Base-by-base conservation (phyloP, 2,888 invertebrate species). In the Nowickia ferox region DNA sequence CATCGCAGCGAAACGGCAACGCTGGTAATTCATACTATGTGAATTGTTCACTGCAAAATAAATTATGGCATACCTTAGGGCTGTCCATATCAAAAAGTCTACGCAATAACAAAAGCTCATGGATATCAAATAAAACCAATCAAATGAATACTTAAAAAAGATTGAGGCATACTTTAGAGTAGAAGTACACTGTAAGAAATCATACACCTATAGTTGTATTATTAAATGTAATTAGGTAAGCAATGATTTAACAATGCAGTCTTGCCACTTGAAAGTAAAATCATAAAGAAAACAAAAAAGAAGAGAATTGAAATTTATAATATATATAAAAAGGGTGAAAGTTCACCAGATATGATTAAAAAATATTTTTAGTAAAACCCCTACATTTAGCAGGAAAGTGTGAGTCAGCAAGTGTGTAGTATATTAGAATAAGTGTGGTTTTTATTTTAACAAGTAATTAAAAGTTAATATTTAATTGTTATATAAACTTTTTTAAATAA, bases 161-260 rank as follows among this genome's bases (percentile, higher is more conserved):
- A 30, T 30, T 6, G 19, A 51, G 8, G 30, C 38, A 46, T 75
- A 68, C 17, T 38, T 81, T 81, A 17, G 2, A 61, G 74, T 5
- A 9, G n/a, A 61, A 19, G 55, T 59, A 22, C 1, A 59, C 30
- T 13, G 10, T 15, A 6, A 48, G 6, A 48, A 48, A 48, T 11
- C n/a, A 17, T 42, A 19, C 17, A 17, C 38, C 1, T n/a, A 6
- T 30, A 30, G 30, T 30, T 5, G 6, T 30, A 5, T 30, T 30
- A 30, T 59, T 59, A 6, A 61, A 61, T 61, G 42, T 61, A 11
- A 17, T 61, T 61, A 61, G 11, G 9, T 40, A 5, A 17, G 30
- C 30, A 30, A 17, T 17, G 6, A 17, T 42, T 19, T 11, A 11
- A 42, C 40, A 61, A 61, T 61, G 42, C 61, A 61, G 61, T 61